Evolutionary conservation across 2,888 invertebrate species (phyloP).

Genomic region (Rutpela maculata): DNA sequence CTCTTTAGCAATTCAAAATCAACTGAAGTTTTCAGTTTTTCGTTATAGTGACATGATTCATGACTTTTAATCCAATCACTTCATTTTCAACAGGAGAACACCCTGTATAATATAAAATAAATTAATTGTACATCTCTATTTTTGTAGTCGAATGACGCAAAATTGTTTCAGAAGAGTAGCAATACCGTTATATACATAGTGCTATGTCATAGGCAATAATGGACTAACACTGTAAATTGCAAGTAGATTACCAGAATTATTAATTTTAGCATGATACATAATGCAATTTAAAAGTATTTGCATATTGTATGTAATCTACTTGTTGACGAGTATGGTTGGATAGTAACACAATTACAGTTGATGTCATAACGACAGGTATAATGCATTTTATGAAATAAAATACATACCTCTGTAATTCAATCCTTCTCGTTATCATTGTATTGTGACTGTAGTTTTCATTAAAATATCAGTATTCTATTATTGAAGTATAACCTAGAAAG

Average conservation of each 20-base stretch:
- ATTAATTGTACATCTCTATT: background rate
- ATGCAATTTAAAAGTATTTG: conserved; percentile 36
- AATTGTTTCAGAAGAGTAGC: background rate
- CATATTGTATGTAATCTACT: conserved; percentile 42
- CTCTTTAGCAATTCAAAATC: no score
- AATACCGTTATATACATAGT: background rate
- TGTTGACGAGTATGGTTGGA: conserved; percentile 37
- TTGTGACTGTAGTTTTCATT: background rate
- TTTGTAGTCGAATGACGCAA: background rate
- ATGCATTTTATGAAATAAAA: conserved; percentile 3
- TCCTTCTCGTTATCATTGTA: background rate
- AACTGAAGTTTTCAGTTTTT: no score
- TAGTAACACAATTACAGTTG: conserved; percentile 36
- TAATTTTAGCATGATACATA: conserved; percentile 29
- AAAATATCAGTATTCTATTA: background rate
- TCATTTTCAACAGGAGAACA: no score
- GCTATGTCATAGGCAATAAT: background rate
- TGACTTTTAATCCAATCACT: no score
- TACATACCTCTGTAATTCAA: background rate
- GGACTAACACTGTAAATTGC: conserved; percentile 2
- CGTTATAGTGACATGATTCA: no score
- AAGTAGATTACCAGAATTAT: conserved; percentile 17
- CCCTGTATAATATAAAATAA: no score
- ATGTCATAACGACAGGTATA: conserved; percentile 31
- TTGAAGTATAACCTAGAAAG: background rate